Percentiles rank a stretch among this genome's conserved stretches.
phyloP scores from a whole-genome alignment of 2,888 invertebrate genomes.

The Penaeus monodon region DNA sequence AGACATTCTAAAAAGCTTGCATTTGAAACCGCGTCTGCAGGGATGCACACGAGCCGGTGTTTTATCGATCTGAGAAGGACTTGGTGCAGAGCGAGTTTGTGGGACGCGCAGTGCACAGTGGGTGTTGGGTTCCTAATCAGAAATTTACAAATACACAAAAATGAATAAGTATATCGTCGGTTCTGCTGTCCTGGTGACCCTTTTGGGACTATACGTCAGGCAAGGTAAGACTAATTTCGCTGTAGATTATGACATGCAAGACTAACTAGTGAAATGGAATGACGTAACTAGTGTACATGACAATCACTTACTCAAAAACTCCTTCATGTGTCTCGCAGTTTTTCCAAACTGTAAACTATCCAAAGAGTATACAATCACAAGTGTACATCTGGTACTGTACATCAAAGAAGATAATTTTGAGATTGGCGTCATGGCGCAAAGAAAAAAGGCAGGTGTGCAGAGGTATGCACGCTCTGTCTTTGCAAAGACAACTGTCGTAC shows the following conservation, averaged over 20 bases:
- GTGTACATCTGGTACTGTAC: too few relatives aligned
- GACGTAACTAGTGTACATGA: too few relatives aligned
- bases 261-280: too few relatives aligned
- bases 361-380: too few relatives aligned
- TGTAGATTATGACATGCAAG: background rate
- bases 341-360: too few relatives aligned
- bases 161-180: slow-evolving; percentile 39
- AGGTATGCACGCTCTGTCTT: too few relatives aligned
- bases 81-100: slow-evolving; percentile 28
- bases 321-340: too few relatives aligned
- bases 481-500: too few relatives aligned
- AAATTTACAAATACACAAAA: slow-evolving; percentile 19
- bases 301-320: too few relatives aligned
- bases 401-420: too few relatives aligned
- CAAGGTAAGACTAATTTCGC: slow-evolving; percentile 23
- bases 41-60: slow-evolving; percentile 30
- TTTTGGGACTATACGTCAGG: slow-evolving; percentile 31
- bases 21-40: background rate
- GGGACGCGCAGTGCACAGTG: slow-evolving; percentile 22
- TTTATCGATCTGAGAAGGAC: slow-evolving; percentile 31
- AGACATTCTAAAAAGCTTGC: background rate
- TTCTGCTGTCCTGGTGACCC: slow-evolving; percentile 35
- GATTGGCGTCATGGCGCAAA: too few relatives aligned
- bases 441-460: too few relatives aligned
- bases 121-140: slow-evolving; percentile 15